Base-by-base conservation (phyloP, 37 sponge, comb jelly and placozoan genomes). In the Agelas oroides region DNA sequence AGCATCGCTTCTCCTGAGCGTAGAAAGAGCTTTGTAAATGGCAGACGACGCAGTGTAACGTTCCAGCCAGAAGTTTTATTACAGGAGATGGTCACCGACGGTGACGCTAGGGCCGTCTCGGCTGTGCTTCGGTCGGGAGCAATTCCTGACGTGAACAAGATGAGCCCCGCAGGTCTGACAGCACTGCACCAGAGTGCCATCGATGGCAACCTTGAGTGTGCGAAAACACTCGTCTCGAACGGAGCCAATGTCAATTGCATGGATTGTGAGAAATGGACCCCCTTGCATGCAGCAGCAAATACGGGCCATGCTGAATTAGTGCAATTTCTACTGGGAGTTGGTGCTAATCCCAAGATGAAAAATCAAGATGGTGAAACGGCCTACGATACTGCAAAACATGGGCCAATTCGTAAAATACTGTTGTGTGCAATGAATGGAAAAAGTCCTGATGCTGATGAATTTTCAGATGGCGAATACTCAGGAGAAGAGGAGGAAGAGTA, bases 121-220 rank as follows among this genome's bases (percentile, higher is more conserved):
- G 84, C 86, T 37, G 75, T 92, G 0, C 73, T 95, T 6, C 36
- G 65, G 16, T 84, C 82, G 20, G 87, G 87, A 0, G 66, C 69
- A 32, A 76, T 87, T 23, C 39, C 53, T 5, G 89, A 84, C 73
- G 79, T 95, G 41, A 95, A 95, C 81, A 88, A 84, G 58, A 78
- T 95, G 87, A 92, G 95, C 63, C 95, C 95, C 8, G 74, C 90
- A 0, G 95, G 95, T 21, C 78, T 95, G 37, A 95, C 95, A 16
- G 92, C 95, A 18, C 78, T 95, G 31, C 95, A 95, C 76, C 95
- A 95, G 55, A 78, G 80, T 53, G 95, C 95, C 33, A 62, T 95
- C 5, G 95, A 95, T 56, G 95, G 95, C 1, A 92, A 95, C 71
- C 70, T 92, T 33, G 92, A 89, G 68, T 95, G 92, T 31, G 90